Conservation (phyloP, 2,797 vertebrate genomes). For the Tokudaia muenninki region DNA sequence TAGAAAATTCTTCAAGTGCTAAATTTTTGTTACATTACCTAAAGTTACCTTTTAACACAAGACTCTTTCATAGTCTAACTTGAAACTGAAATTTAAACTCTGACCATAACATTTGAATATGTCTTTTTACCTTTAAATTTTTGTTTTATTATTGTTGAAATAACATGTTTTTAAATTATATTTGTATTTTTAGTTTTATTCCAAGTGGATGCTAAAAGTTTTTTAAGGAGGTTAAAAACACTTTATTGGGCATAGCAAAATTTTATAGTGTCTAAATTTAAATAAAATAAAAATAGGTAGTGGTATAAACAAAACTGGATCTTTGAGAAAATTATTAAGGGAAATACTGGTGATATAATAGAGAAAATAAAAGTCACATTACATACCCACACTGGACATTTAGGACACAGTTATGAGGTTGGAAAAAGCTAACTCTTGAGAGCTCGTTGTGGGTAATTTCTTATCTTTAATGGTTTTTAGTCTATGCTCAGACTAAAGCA, state of each 20-base stretch:
- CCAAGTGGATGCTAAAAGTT: slow-evolving; percentile 11
- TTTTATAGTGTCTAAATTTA: slow-evolving; percentile 66
- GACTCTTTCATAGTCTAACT: slow-evolving; percentile 1
- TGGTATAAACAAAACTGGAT: neutral
- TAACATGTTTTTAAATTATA: slow-evolving; percentile 38
- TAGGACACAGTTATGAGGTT: rapidly evolving
- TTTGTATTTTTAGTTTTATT: slow-evolving; percentile 40
- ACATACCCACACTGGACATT: neutral
- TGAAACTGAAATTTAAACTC: slow-evolving; percentile 47
- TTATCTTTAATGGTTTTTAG: slow-evolving; percentile 18
- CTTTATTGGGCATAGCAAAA: slow-evolving; percentile 59
- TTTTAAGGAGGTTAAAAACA: neutral
- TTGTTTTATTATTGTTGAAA: slow-evolving; percentile 26
- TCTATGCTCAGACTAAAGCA: slow-evolving; percentile 18
- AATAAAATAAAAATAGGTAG: slow-evolving; percentile 59
- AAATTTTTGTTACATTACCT: neutral
- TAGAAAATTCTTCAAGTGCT: slow-evolving; percentile 29
- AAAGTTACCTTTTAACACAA: neutral
- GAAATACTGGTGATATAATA: neutral
- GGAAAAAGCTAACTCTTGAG: neutral
- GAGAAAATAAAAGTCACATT: neutral
- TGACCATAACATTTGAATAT: neutral
- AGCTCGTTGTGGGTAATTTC: neutral
- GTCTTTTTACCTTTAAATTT: neutral
- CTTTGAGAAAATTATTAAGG: slow-evolving; percentile 27